Evolutionary conservation across 2,113 vertebrate species (phyloP), one percentile per base, ranked within the genome.

Genomic region (Ceyx melanurus): DNA sequence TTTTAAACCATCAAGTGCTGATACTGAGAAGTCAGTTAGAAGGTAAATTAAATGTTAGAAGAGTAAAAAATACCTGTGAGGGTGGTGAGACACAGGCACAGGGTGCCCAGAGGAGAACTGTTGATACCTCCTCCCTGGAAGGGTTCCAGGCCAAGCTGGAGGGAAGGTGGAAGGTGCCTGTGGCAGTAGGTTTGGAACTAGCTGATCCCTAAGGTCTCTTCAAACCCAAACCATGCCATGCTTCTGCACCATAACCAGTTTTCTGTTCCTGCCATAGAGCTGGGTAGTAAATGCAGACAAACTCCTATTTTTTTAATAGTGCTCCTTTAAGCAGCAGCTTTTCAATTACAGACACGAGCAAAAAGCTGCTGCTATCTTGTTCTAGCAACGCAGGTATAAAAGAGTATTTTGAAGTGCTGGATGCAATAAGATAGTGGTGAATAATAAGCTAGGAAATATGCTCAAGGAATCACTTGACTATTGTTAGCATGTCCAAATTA

Each of bases 361-460:
- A 95, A 94, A 91, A 92, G 60, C 70, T 92, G 89, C 62, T 74
- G 71, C 80, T 94, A 87, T 17, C 71, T 72, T 94, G 57, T 95
- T 89, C 61, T 61, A 93, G 72, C 61, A 92, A 92, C 45, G 51
- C 62, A 91, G 80, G 87, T 96, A 92, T 91, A 92, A 93, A 91
- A 92, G 62, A 89, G 25, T 43, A 85, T 96, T 97, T 93, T 96
- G 72, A 95, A 94, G 78, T 92, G 56, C 56, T 71, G 65, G 46
- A 78, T 91, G 82, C 91, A 96, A 87, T 92, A 83, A 82, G 60
- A 89, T 54, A 76, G 66, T 74, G 76, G 53, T 90, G 89, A 92
- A 96, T 95, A 94, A 95, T 92, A 95, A 93, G 71, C 71, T 89
- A 88, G 82, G 90, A 96, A 97, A 95, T 91, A 92, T 89, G 91